Percentiles rank a stretch among this genome's conserved stretches.
phyloP scores from a whole-genome alignment of 2,888 invertebrate genomes.

The Ypsolopha sequella region DNA sequence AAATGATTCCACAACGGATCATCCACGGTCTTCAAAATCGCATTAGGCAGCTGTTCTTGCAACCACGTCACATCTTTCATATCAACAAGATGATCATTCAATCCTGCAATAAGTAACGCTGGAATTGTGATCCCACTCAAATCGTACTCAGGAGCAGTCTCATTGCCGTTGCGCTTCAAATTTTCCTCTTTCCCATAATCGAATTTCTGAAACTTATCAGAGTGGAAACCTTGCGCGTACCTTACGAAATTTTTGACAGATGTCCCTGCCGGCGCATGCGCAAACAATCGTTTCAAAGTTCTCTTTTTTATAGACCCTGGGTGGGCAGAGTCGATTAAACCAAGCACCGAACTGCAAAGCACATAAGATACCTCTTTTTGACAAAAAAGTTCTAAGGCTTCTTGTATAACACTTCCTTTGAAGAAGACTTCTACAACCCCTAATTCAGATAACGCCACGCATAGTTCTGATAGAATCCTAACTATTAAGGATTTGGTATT shows the following conservation, averaged over 20 bases:
- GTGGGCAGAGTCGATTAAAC: background rate
- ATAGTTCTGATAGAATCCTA: too few species aligned
- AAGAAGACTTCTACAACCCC: background rate
- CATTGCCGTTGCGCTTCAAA: background rate
- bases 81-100: background rate
- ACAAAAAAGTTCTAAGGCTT: background rate
- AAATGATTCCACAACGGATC: background rate
- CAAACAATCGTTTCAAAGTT: background rate
- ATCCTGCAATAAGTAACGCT: background rate
- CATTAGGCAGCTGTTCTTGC: background rate
- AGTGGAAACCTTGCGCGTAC: background rate
- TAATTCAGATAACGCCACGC: background rate
- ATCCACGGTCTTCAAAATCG: background rate
- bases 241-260: background rate
- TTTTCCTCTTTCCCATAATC: background rate
- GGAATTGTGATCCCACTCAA: background rate
- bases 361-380: background rate
- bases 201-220: background rate
- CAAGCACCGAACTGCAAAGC: background rate
- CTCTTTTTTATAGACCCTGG: background rate
- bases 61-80: background rate
- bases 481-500: background rate
- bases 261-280: background rate
- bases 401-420: background rate
- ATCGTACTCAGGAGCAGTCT: background rate